Base-by-base conservation (phyloP, 2,113 vertebrate species). In the Crotalus viridis region DNA sequence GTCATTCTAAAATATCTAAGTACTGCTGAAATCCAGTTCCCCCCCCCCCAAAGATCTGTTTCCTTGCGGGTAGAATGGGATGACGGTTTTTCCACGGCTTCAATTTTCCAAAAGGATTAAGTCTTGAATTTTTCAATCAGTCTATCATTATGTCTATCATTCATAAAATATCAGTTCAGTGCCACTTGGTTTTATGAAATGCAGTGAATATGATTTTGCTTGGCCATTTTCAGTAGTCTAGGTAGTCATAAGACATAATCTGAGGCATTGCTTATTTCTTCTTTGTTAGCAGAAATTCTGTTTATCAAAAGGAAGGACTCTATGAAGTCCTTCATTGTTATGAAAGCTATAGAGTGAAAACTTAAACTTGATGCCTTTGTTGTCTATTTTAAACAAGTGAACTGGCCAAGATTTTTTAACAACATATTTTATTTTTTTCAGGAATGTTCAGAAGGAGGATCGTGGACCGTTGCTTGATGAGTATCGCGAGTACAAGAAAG, bases 401-500 rank as follows among this genome's bases (percentile, higher is more conserved):
- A 24, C 1, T 1, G 0, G 7, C 4, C n/a, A 94, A 89, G 12
- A 52, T 86, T 94, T 81, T 94, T 57, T 94, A 89, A 92, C 64
- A 92, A 64, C 89, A 2, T 7, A 89, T 94, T 90, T 93, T 89
- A 7, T 90, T 89, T 95, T 4, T 95, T 93, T 0, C 95, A 99
- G 99, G 97, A 99, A 98, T 0, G 98, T 98, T 21, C 99, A 99
- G 97, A 99, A 99, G 95, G 99, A 99, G 97, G 99, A 99, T 96
- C 98, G 99, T 48, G 97, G 98, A 94, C 98, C 98, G n/a, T 98
- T 99, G 98, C 97, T 99, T 94, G 99, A 99, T 86, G 99, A 99
- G 95, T 99, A 99, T 97, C 98, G 98, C 92, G 99, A 99, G 93
- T 99, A 99, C 97, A 99, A 99, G 97, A 98, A 98, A 97, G 98